Conservation (phyloP, 1,140 invertebrate species). For the Lepidostoma basale region DNA sequence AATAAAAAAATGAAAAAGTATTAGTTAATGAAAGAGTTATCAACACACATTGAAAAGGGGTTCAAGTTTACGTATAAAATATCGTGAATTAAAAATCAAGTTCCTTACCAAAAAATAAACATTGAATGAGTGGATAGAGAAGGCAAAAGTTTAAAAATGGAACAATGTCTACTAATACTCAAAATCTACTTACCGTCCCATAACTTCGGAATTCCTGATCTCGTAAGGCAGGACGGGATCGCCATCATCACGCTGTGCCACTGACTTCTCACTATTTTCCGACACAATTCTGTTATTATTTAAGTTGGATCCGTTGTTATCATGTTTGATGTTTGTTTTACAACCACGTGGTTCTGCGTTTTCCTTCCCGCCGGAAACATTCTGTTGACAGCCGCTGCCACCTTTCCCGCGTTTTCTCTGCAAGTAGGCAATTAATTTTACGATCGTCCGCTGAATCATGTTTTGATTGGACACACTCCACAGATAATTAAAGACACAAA, state of each 20-base stretch:
- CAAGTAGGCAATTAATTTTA: conserved; percentile 43
- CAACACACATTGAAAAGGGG: no score
- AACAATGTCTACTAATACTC: no score
- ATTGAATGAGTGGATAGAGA: no score
- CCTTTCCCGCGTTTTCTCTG: conserved; percentile 55
- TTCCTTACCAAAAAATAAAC: no score
- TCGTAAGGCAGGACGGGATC: conserved; percentile 52
- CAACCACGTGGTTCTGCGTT: conserved; percentile 44
- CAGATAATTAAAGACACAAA: no score
- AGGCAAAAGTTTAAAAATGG: no score
- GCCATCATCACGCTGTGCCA: conserved; percentile 8
- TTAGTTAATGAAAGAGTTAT: no score
- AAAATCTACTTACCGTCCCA: conserved; percentile 59
- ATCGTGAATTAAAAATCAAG: no score
- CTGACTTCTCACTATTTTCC: conserved; percentile 1
- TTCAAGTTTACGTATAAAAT: no score
- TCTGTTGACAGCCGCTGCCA: conserved; percentile 43
- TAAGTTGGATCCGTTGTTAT: conserved; percentile 13
- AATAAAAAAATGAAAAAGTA: no score
- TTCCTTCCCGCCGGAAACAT: conserved; percentile 51
- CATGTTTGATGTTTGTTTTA: conserved; percentile 37
- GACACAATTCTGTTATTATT: not conserved
- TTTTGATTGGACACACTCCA: not conserved
- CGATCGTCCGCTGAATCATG: conserved; percentile 34
- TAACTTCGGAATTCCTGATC: conserved; percentile 59